Evolutionary conservation across 2,113 vertebrate species (phyloP), one percentile per base, ranked within the genome.

Genomic region (Seriola rivoliana): DNA sequence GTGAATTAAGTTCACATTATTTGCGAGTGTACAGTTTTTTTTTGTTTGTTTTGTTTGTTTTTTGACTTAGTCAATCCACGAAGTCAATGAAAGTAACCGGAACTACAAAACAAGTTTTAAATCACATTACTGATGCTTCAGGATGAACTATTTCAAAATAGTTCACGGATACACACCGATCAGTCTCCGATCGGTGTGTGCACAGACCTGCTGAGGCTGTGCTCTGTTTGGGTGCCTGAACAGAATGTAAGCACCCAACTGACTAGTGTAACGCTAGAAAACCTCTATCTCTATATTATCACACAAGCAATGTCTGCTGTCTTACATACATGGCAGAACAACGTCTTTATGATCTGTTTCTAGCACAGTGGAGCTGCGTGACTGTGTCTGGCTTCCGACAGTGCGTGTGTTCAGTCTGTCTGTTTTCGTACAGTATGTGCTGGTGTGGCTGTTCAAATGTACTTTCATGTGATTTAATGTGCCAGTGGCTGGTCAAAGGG

Each of bases 281-380:
- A 32, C 42, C 40, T 11, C 65, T 29, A 73, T 70, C 68, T 25
- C 40, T 36, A 40, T 73, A 4, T 62, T 19, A 63, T 65, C 68
- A 57, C 16, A 67, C 25, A 73, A 52, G 60, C 64, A 44, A 38
- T 54, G 62, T 74, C 64, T 48, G n/a, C 71, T 7, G 19, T n/a
- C 8, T 60, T 62, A 54, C 23, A 60, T 65, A 25, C 32, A n/a
- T 29, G 34, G 67, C 48, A 50, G 55, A 57, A 77, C 63, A 62
- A 62, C 73, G n/a, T 25, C 71, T 59, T 69, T 57, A 60, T 71
- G 62, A 71, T 81, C 29, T 69, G 17, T 25, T 42, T 42, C 40
- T 42, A 42, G 40, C 5, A 1, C 29, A 19, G 8, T 63, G 50
- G 34, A 52, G 25, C 48, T 7, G 5, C 36, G 5, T 5, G 52